Evolutionary conservation across 2,888 invertebrate species (phyloP), one percentile per base, ranked within the genome.

Genomic region (Apamea anceps): DNA sequence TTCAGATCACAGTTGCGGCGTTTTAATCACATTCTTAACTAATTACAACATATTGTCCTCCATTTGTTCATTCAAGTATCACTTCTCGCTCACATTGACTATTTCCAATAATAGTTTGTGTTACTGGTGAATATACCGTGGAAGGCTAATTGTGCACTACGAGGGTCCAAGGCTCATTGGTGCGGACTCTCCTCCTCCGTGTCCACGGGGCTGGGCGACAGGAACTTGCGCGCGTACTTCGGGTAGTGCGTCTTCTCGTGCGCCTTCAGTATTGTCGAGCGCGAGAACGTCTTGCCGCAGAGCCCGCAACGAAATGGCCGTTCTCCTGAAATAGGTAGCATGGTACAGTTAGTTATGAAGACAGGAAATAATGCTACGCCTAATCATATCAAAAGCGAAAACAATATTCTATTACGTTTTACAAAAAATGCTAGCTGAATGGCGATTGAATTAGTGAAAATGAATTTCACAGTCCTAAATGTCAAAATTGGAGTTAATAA

Each of bases 221-320:
- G 97, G 97, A 98, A 99, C 97, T 99, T 99, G 92, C 99, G 98
- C 94, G 98, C 98, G 95, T 98, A 99, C 97, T 99, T 99, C 89
- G 99, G 99, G 96, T 98, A 99, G 95, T 99, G 99, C 86, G 99
- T 99, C 97, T 99, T 99, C 96, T 99, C 99, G 95, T 99, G 99
- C 90, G 99, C 99, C 96, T 99, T 99, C 90, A 99, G 96, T 95
- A 99, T 99, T 87, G 99, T 99, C 90, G 99, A 99, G 91, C 99
- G 97, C 87, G 99, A 99, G 96, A 99, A 99, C 87, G 99, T 99
- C 95, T 99, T 99, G 87, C 99, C 99, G 96, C 99, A 99, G 90
- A 99, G 97, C 85, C 98, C 98, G 96, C 99, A 99, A 91, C 99
- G 98, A 97, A 99, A 99, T 71, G 99, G 99, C 90, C 99, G 97